Percentiles rank a stretch among this genome's conserved stretches.
Evolutionary conservation across 2,797 vertebrate species (phyloP).

Genomic region (Bufotes viridis): DNA sequence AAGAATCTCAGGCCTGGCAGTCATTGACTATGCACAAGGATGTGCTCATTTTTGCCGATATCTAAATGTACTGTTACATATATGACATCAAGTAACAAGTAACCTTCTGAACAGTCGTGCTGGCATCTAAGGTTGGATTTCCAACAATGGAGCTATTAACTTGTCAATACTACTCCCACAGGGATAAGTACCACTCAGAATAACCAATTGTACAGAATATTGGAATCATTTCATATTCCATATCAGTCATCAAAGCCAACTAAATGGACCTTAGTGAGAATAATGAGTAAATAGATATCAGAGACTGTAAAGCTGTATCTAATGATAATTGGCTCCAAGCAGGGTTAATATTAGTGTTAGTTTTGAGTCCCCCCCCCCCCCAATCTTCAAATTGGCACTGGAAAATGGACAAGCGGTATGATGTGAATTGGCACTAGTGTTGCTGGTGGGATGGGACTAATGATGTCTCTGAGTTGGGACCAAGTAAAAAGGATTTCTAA

Average conservation of each 20-base stretch:
- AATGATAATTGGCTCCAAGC: neutral
- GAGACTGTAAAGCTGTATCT: neutral
- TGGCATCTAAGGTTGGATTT: neutral
- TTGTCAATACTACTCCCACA: neutral
- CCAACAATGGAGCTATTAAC: neutral
- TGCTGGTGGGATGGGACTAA: neutral
- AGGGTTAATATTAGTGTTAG: neutral
- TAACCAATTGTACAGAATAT: neutral
- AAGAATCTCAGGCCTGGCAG: neutral
- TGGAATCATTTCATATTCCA: neutral
- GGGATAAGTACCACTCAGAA: neutral
- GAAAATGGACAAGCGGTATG: neutral
- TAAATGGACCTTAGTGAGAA: neutral
- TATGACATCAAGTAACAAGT: neutral
- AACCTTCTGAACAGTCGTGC: neutral
- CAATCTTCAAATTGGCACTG: neutral
- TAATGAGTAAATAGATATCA: neutral
- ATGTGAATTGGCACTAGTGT: neutral
- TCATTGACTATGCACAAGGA: neutral
- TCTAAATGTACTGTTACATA: neutral
- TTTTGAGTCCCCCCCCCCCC: no score
- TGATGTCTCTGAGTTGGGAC: neutral
- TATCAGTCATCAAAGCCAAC: neutral
- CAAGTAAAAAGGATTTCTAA: neutral
- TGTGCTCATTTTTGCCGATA: neutral